Base-by-base conservation (phyloP, 2,113 vertebrate species). In the Mus pahari region DNA sequence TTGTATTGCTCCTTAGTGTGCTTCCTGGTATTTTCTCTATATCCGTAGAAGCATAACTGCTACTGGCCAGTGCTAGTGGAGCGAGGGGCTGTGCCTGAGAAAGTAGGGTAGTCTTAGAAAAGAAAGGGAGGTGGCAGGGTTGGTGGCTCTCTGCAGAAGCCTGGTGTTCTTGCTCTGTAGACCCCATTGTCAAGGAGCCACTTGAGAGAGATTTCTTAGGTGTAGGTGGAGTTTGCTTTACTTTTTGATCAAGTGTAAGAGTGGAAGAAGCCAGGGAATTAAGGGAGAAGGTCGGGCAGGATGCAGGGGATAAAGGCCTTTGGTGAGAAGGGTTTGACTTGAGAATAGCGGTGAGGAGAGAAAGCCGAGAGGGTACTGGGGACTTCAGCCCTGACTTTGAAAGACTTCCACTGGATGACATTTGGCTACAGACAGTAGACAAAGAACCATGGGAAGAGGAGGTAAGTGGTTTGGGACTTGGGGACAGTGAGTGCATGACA, bases 341-440 rank as follows among this genome's bases (percentile, higher is more conserved):
- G 71, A 99, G 98, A 96, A 99, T 99, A 87, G 99, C 99, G 13
- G 99, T 99, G 95, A 99, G 98, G 42, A 99, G 98, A 84, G 99
- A 99, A 64, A 99, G 98, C 39, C 99, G 98, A 31, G 99, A 99
- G 92, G 99, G 99, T 66, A 98, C 97, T 48, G 98, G 98, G 28
- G 98, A 98, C 79, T 98, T 98, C 94, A 97, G 96, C 79, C 98
- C 98, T 48, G 98, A 78, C 55, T 93, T 98, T 1, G 94, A 75
- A 73, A 96, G 96, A 88, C 86, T 98, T 77, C 96, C 95, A 89
- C 96, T 97, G 9, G 98, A 98, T 10, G 99, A 99, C 79, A 75
- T 95, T 48, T 97, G 98, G 92, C 97, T 97, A 75, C 98, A 98
- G 92, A 98, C 71, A 3, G 98, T 98, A 0, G 98, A 99, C 42